phyloP scores from a whole-genome alignment of 2,113 vertebrate genomes.

The Urocitellus parryii region DNA sequence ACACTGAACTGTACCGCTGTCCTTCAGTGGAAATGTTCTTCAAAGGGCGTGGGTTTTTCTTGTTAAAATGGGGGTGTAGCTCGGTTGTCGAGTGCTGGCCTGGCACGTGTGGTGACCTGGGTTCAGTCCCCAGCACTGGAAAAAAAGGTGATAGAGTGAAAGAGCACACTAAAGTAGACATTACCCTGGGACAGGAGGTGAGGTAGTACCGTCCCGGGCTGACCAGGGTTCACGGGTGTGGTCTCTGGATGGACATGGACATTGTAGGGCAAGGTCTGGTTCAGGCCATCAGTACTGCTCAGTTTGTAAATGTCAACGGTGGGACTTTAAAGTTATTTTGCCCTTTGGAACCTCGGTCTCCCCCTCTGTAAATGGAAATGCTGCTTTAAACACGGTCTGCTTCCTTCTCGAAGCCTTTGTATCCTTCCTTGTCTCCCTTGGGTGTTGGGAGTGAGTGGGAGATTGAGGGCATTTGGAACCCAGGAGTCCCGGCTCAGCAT shows the following conservation, averaged over 20 bases:
- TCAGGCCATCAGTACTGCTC: neutral
- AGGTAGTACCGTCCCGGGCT: neutral
- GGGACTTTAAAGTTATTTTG: neutral
- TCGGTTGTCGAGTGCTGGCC: neutral
- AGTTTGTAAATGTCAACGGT: neutral
- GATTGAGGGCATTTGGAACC: neutral
- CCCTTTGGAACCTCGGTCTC: neutral
- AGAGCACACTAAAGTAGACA: neutral
- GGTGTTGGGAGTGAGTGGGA: neutral
- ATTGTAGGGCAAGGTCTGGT: neutral
- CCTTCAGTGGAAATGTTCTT: neutral
- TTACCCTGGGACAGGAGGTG: neutral
- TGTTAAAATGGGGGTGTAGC: neutral
- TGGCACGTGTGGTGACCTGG: neutral
- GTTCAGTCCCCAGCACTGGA: neutral
- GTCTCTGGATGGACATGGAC: neutral
- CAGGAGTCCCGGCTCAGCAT: neutral
- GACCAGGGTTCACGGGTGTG: fast-evolving
- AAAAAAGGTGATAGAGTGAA: neutral
- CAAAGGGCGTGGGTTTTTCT: neutral
- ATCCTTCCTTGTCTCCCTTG: neutral
- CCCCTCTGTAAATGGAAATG: neutral
- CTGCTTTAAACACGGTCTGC: neutral
- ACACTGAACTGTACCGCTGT: neutral
- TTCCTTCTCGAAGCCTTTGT: neutral